These are phyloP conservation scores for Subacronicta megacephala DNA, from an alignment of 2,888 invertebrate genomes.

Conservation along the genomic window DNA sequence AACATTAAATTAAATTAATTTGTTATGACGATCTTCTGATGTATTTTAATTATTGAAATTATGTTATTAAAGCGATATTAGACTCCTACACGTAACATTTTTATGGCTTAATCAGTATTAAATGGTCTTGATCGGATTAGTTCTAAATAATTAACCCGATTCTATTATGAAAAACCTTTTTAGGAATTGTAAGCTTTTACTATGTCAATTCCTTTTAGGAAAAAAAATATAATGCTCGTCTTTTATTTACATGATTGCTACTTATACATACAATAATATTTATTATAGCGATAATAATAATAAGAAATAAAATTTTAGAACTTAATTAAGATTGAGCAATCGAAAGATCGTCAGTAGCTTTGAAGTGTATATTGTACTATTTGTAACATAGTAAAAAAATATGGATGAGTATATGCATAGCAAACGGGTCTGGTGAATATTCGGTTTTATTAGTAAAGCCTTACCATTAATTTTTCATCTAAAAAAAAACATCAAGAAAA, in stretches of 20 bases:
- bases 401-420: no score
- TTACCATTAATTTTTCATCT: no score
- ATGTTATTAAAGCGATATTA: conserved; percentile 3
- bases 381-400: no score
- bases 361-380: not conserved
- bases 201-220: not conserved
- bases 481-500: no score
- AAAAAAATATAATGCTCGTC: not conserved
- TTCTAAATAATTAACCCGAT: conserved; percentile 20
- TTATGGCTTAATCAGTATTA: conserved; percentile 17
- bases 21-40: not conserved
- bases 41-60: conserved; percentile 26
- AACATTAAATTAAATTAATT: no score
- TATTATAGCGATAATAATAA: not conserved
- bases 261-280: conserved; percentile 1
- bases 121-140: conserved; percentile 25
- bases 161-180: conserved; percentile 22
- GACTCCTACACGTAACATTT: conserved; percentile 24
- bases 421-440: no score
- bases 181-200: not conserved
- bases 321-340: conserved; percentile 17
- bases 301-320: conserved; percentile 13
- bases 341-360: not conserved
- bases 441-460: no score
- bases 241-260: conserved; percentile 2